Conservation (phyloP, 2,113 vertebrate species). For the Poeciliopsis turrubarensis region DNA sequence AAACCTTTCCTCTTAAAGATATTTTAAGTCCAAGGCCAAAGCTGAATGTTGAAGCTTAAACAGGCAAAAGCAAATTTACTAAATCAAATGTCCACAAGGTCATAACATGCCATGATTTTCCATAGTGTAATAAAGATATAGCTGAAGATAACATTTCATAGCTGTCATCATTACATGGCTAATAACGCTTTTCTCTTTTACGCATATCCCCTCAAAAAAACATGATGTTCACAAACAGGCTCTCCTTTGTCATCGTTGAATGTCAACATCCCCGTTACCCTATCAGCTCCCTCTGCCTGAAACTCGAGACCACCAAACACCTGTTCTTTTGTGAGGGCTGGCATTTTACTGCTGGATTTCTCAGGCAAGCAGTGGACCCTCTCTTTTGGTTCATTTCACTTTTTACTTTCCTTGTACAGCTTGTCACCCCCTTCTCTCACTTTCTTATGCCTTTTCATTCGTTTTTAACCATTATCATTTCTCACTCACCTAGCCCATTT, state of each 20-base stretch:
- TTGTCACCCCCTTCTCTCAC: slow-evolving; percentile 11
- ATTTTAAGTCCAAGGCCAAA: not conserved
- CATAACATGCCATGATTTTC: slow-evolving; percentile 34
- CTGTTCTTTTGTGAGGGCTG: slow-evolving; percentile 82
- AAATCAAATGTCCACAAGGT: not conserved
- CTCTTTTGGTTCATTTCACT: slow-evolving; percentile 31
- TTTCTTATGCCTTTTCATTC: not conserved
- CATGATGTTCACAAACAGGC: slow-evolving; percentile 72
- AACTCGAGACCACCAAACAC: slow-evolving; percentile 82
- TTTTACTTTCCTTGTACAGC: slow-evolving; percentile 31
- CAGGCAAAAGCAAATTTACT: slow-evolving; percentile 2
- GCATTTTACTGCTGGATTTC: slow-evolving; percentile 74
- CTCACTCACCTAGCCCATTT: slow-evolving; percentile 41
- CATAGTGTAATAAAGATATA: slow-evolving; percentile 51
- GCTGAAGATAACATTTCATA: slow-evolving; percentile 57
- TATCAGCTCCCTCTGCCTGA: slow-evolving; percentile 68
- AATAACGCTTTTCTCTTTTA: slow-evolving; percentile 69
- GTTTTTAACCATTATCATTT: slow-evolving; percentile 42
- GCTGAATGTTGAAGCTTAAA: not conserved
- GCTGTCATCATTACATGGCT: slow-evolving; percentile 59
- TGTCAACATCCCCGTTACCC: slow-evolving; percentile 79
- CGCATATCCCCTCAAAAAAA: slow-evolving; percentile 71
- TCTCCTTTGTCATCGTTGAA: slow-evolving; percentile 74
- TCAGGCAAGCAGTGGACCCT: slow-evolving; percentile 63
- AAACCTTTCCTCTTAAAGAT: slow-evolving; percentile 33